Evolutionary conservation across 2,888 invertebrate genomes (phyloP), one percentile per base, ranked within the genome.

Genomic region (Nomada fucata): DNA sequence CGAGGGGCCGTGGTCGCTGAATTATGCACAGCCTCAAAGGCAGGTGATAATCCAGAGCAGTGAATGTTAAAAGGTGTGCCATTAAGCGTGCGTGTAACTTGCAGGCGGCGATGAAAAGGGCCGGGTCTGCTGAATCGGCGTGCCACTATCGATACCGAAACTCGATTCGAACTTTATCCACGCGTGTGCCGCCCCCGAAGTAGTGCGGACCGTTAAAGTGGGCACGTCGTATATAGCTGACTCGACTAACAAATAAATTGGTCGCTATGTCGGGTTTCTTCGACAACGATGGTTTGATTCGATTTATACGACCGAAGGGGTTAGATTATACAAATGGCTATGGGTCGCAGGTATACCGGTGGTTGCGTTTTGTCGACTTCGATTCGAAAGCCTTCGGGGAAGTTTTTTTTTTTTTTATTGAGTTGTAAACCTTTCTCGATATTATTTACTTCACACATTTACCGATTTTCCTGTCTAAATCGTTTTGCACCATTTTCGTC

Each of bases 41-140:
- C 81, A 77, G 69, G 73, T 86, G 86, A 88, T 87, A 88, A 88
- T 86, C 79, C 79, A 72, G 60, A 61, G 68, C 85, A 65, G 84
- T 79, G 77, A 87, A 86, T 86, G 78, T 72, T 78, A 88, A 88
- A 79, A 87, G 86, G 82, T 81, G 68, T 67, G 79, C 76, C 78
- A 86, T 87, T 86, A 88, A 88, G 83, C 86, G 75, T 60, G 53
- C 70, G 79, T 74, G 85, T 82, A 88, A 88, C 87, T 88, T 88
- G 83, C 83, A 76, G 75, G 36, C 70, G 42, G 10, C 73, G 78
- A 82, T 87, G 87, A 87, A 87, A 86, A 87, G 86, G 84, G 59
- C 74, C 53, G n/a, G 26, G n/a, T 61, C 71, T 18, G 76, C 55
- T 82, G 82, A 86, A 86, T 87, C 80, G 86, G 55, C 86, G 68